Evolutionary conservation across 2,888 invertebrate genomes (phyloP), one percentile per base, ranked within the genome.

Genomic region (Rhyacophila evoluta): DNA sequence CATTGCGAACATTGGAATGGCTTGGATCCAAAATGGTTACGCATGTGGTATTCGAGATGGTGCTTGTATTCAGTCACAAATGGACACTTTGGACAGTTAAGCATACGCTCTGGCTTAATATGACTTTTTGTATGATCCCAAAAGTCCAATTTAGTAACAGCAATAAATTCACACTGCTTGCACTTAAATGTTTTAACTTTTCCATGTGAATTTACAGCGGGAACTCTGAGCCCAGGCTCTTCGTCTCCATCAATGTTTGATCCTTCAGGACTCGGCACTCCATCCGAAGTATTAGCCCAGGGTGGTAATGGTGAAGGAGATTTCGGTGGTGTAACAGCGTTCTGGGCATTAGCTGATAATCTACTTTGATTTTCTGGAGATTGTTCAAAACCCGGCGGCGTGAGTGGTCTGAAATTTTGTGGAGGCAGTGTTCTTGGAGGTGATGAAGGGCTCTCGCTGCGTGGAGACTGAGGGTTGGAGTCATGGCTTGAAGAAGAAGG

Each of bases 1-100:
- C 98, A 99, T 85, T 96, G 94, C 81, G 92, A 92, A 87, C 98
- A 99, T 86, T 95, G 95, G 90, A 96, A 98, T 0, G 99, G 99
- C 86, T 99, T 99, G 0, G 95, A 94, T 39, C 98, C 97, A 84
- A 94, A 92, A 87, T 99, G 99, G 86, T 98, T 98, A 67, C 97
- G 91, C 86, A 98, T 91, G 86, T 98, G 99, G 85, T 99, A 99
- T 86, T 99, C 98, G 79, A 99, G 88, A 84, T 99, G 99, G 86
- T 99, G 99, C 85, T 99, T 99, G 89, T 97, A 97, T 86, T 99
- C 98, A 0, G 99, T 99, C 2, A 98, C 98, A 85, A 99, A 99
- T 0, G 97, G 96, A 85, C 99, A 99, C 84, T 95, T 93, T 2
- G 95, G 94, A 85, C 99, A 99, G 80, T 93, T 93, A 29, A 99